Evolutionary conservation across 2,888 invertebrate genomes (phyloP), one percentile per base, ranked within the genome.

Genomic region (Cephus spinipes): DNA sequence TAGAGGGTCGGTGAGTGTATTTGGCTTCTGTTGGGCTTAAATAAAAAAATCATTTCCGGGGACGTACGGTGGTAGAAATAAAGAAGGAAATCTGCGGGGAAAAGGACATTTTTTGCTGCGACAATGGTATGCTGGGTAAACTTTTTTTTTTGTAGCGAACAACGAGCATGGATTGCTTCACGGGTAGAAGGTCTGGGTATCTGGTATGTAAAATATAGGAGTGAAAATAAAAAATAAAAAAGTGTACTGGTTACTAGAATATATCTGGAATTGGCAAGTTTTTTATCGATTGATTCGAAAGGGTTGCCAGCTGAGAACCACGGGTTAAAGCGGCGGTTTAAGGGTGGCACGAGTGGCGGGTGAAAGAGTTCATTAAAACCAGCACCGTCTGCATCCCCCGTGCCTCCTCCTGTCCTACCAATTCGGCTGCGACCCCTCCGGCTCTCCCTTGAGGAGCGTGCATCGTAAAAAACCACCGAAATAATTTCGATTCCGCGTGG

Each of bases 331-430:
- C 88, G 87, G 86, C 83, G 89, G 89, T 89, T 86, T 88, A 86
- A 89, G 89, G 88, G 88, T 85, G 85, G 86, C 88, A 86, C 86
- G 88, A 89, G 87, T 88, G 87, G 83, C 85, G 87, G 85, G 86
- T 88, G 87, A 89, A 89, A 89, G 89, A 89, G 89, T 89, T 89
- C 89, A 89, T 89, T 89, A 89, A 89, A 89, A 89, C 87, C 87
- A 86, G 88, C 89, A 85, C 86, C 86, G 88, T 88, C 88, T 88
- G 88, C 88, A 86, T 82, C 85, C 83, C 83, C 76, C 81, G 79
- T 82, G 77, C 81, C 82, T 68, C 76, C 74, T 71, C 76, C 74
- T 71, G 79, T 73, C 69, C 74, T 73, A 55, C 74, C 76, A 75
- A 76, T 80, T 75, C 77, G 69, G 74, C 79, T 80, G 81, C 83